phyloP scores from a whole-genome alignment of 2,113 vertebrate genomes.

The Urocynchramus pylzowi region DNA sequence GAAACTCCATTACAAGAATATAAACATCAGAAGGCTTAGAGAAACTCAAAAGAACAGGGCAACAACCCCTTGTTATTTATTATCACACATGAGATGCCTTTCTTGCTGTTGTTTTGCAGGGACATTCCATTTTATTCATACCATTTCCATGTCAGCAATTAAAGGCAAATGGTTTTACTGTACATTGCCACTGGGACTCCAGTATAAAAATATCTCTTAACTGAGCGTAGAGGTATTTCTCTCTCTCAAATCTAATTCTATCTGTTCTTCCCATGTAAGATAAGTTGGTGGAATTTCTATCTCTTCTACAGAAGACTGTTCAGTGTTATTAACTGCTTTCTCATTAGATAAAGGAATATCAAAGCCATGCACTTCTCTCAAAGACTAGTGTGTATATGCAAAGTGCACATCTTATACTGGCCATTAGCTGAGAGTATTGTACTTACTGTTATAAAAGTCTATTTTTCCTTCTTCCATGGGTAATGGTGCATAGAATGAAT shows the following conservation, averaged over 20 bases:
- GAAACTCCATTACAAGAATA: too few relatives aligned
- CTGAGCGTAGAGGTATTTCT: constrained; percentile 33
- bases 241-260: background rate
- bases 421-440: constrained; percentile 45
- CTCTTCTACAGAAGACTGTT: background rate
- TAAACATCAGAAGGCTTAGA: too few relatives aligned
- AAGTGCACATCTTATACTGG: constrained; percentile 29
- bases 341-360: background rate
- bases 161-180: constrained; percentile 50
- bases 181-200: constrained; percentile 24
- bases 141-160: constrained; percentile 27
- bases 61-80: background rate
- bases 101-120: constrained; percentile 13
- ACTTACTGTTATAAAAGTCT: constrained; percentile 45
- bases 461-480: constrained; percentile 45
- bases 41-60: too few relatives aligned
- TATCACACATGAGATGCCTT: background rate
- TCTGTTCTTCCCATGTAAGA: background rate
- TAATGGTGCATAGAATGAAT: constrained; percentile 53
- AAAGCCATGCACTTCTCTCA: background rate
- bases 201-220: constrained; percentile 37
- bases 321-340: constrained; percentile 7
- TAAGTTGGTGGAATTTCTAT: background rate
- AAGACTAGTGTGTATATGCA: background rate
- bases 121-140: constrained; percentile 22